Conservation (phyloP, 2,797 vertebrate species). For the Pseudochirops corinnae region DNA sequence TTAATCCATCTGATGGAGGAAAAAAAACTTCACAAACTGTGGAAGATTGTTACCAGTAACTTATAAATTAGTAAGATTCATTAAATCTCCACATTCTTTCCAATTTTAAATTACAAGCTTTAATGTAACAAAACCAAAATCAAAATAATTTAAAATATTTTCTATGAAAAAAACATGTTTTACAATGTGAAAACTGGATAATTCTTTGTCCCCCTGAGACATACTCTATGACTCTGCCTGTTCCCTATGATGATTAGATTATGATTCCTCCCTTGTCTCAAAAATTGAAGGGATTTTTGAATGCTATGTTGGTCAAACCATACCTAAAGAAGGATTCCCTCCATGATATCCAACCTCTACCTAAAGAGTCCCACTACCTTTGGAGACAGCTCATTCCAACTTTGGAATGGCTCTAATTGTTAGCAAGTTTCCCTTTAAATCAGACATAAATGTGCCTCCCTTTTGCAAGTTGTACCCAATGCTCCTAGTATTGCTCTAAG, state of each 20-base stretch:
- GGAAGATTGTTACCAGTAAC: conserved; percentile 44
- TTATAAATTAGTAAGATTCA: conserved; percentile 29
- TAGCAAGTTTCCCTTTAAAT: neutral
- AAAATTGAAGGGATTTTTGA: neutral
- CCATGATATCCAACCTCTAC: neutral
- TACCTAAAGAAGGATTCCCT: neutral
- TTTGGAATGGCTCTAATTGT: neutral
- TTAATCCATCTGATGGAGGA: conserved; percentile 29
- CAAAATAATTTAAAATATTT: neutral
- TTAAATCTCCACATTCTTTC: conserved; percentile 38
- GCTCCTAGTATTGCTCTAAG: neutral
- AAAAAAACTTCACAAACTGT: conserved; percentile 23
- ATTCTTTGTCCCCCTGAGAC: neutral
- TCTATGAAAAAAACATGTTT: neutral
- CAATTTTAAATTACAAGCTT: conserved; percentile 38
- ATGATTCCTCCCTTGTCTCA: neutral
- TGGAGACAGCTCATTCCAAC: neutral
- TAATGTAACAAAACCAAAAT: conserved; percentile 43
- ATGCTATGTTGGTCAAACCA: neutral
- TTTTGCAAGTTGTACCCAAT: neutral
- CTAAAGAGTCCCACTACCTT: neutral
- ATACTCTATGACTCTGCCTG: neutral
- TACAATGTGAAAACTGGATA: neutral
- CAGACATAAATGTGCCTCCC: neutral
- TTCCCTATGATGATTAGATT: neutral